A percentile compares a stretch with the other conserved stretches of the same genome.
Conservation (phyloP, 2,888 invertebrate genomes). For the Flexamia atlantica region DNA sequence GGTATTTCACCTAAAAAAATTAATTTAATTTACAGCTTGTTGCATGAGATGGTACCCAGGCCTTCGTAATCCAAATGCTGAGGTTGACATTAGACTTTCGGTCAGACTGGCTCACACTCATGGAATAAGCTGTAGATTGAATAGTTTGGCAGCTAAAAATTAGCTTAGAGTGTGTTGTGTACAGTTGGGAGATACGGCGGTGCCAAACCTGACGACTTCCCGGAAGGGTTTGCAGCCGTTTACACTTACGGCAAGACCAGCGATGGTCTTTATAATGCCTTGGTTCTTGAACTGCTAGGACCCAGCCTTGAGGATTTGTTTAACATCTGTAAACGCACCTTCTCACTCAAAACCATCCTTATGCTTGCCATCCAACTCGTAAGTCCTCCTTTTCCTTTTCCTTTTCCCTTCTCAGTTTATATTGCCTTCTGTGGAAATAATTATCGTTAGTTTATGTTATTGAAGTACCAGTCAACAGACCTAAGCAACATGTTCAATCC, state of each 20-base stretch:
- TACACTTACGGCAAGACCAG: constrained; percentile 43
- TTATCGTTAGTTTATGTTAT: no score
- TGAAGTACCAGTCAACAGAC: no score
- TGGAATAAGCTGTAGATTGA: no score
- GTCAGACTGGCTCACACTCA: no score
- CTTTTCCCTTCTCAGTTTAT: constrained; percentile 4
- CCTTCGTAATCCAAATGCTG: no score
- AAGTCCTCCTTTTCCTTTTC: constrained; percentile 75
- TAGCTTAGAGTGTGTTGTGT: background rate
- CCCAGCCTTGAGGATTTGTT: constrained; percentile 99
- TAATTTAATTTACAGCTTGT: no score
- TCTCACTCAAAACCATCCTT: constrained; percentile 98
- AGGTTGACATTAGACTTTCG: no score
- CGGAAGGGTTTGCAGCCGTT: constrained; percentile 61
- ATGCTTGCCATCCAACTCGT: constrained; percentile 99
- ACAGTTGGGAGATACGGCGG: constrained; percentile 22
- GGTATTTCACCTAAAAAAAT: no score
- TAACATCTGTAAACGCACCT: constrained; percentile 99
- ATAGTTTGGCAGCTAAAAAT: no score
- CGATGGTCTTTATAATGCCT: constrained; percentile 98
- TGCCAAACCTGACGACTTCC: constrained; percentile 18
- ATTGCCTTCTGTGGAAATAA: background rate
- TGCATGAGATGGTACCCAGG: no score
- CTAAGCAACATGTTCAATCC: no score
- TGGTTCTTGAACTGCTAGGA: constrained; percentile 99